Base-by-base conservation (phyloP, 2,797 vertebrate species). In the Dicrostonyx torquatus region DNA sequence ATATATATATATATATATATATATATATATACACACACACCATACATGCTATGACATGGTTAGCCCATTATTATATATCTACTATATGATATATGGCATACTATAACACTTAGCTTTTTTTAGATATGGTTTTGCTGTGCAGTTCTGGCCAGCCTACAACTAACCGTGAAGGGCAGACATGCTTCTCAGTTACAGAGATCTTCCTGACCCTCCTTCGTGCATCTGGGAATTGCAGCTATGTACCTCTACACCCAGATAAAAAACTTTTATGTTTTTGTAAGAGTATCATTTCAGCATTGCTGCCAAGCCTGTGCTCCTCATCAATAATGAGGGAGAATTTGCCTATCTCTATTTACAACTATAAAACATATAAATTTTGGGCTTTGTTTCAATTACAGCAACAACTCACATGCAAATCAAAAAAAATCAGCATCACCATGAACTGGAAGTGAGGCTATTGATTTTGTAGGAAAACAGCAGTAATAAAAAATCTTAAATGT, bases 231-330 rank as follows among this genome's bases (percentile, higher is more conserved):
- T 45, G 29, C 70, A 75, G 40, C 14, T 9, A 34, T 3, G 0
- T 60, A 60, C 18, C 70, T 45, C 29, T 13, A 29, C 48, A 64
- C 22, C 29, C 31, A 76, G 31, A 9, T 26, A 76, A 26, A 24
- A 95, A 45, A 83, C 76, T 87, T 66, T 66, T 78, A 86, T 87
- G 12, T 64, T 20, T 45, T 91, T 91, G 58, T 58, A 94, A 85
- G 58, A 58, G 3, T 11, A 31, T 92, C 87, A 43, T 34, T 88
- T 95, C 58, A n/a, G 34, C 50, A 22, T 88, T 79, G 2, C 87
- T 20, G 45, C 64, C 9, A 89, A 79, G 15, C 20, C 14, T 73
- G 9, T 50, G 11, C 4, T 94, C 55, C 86, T 7, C 14, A 95
- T 94, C 62, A n/a, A 87, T 48, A 91, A 83, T 60, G 89, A 75